Evolutionary conservation across 2,113 vertebrate species (phyloP).

Genomic region (human (Homo sapiens)): DNA sequence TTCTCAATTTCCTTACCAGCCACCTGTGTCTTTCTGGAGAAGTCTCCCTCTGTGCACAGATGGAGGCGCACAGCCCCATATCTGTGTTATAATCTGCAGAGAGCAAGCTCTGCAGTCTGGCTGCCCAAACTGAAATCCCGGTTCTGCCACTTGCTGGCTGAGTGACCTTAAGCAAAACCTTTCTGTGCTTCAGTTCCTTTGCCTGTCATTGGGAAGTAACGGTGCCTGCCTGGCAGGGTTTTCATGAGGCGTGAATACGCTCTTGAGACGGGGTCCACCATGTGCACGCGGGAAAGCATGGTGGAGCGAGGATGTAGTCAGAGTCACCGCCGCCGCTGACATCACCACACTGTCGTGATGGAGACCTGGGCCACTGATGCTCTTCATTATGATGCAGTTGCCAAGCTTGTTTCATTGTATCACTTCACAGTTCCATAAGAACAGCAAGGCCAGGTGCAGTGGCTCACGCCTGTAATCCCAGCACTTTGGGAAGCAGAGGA

Average conservation of each 20-base stretch:
- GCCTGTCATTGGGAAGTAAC: accelerated
- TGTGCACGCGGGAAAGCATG: accelerated
- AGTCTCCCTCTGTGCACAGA: background rate
- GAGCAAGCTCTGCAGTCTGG: background rate
- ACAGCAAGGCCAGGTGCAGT: background rate
- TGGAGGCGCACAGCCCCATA: accelerated
- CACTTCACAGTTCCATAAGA: background rate
- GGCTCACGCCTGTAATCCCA: no score
- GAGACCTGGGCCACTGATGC: background rate
- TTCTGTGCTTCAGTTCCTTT: background rate
- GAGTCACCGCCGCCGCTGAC: no score
- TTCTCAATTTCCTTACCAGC: background rate
- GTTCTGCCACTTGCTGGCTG: background rate
- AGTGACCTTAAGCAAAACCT: background rate
- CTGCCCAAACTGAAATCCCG: background rate
- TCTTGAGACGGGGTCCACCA: background rate
- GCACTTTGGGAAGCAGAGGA: no score
- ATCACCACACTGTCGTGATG: accelerated
- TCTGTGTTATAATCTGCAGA: no score
- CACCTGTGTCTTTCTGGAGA: accelerated
- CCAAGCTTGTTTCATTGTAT: background rate
- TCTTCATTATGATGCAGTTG: background rate
- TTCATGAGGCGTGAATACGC: background rate
- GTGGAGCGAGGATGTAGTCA: background rate
- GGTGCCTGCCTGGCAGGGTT: background rate